Evolutionary conservation across 2,797 vertebrate genomes (phyloP).

Genomic region (Sciaenops ocellatus): DNA sequence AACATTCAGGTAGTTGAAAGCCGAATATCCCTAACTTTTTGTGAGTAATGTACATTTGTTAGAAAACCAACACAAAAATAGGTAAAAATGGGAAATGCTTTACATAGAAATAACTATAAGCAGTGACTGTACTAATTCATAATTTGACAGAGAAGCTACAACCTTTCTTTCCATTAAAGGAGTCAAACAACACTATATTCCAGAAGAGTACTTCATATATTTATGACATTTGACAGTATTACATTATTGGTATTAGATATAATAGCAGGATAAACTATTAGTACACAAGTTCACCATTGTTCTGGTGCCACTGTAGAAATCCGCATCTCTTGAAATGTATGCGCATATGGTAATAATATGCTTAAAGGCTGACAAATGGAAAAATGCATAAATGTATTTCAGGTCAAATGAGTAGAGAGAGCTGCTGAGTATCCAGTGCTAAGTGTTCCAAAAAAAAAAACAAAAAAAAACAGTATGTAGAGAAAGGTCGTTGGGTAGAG

Average conservation of each 20-base stretch:
- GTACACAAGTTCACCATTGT: neutral
- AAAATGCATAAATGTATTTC: slow-evolving; percentile 15
- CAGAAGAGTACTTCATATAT: neutral
- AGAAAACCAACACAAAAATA: no score
- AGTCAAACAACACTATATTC: no score
- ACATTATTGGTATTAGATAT: neutral
- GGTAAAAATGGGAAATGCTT: no score
- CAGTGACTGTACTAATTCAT: no score
- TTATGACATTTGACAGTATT: neutral
- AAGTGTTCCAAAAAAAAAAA: slow-evolving; percentile 16
- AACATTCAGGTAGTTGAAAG: neutral
- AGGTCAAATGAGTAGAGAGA: slow-evolving; percentile 1
- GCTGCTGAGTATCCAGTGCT: neutral
- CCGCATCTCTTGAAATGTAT: neutral
- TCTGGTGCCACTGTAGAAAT: neutral
- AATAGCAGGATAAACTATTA: neutral
- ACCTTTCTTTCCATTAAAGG: no score
- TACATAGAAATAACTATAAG: no score
- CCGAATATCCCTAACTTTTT: no score
- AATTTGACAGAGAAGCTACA: no score
- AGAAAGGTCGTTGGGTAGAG: slow-evolving; percentile 28
- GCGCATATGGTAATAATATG: neutral
- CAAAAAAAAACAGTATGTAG: slow-evolving; percentile 6
- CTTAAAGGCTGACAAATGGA: slow-evolving; percentile 1
- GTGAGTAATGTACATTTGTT: no score